These are phyloP conservation scores for Bergia puertoricense DNA, from an alignment of 92 coral and sea anemone species.

Conservation along the genomic window DNA sequence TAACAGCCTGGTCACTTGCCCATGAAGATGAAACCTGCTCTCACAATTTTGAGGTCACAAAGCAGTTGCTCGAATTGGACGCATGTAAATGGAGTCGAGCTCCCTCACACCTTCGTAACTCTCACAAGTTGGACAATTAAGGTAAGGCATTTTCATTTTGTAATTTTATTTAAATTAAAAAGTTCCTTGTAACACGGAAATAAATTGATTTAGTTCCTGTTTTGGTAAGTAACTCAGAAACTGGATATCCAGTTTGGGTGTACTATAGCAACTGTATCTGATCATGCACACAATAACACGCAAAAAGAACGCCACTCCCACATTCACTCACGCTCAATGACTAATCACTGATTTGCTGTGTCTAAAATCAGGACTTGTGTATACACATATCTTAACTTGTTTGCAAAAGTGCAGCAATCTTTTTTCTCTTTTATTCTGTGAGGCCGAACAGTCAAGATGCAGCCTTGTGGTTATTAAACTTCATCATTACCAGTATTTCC, in stretches of 20 bases:
- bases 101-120: too few relatives aligned
- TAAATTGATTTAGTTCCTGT: not conserved
- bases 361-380: not conserved
- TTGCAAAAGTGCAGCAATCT: not conserved
- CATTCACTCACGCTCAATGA: not conserved
- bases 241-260: not conserved
- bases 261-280: not conserved
- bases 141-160: not conserved
- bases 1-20: not conserved
- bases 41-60: not conserved
- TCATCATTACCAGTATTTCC: not conserved
- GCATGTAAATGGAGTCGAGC: not conserved
- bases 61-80: not conserved
- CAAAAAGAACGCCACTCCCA: not conserved
- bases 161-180: too few relatives aligned
- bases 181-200: not conserved
- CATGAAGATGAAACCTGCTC: not conserved
- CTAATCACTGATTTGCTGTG: slow-evolving; percentile 3
- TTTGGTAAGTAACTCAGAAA: not conserved
- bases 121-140: not conserved
- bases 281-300: not conserved
- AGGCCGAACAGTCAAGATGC: not conserved
- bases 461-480: not conserved
- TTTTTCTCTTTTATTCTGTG: not conserved
- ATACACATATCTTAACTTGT: not conserved